Evolutionary conservation across 2,113 vertebrate species (phyloP), one percentile per base, ranked within the genome.

Genomic region (Corapipo altera): DNA sequence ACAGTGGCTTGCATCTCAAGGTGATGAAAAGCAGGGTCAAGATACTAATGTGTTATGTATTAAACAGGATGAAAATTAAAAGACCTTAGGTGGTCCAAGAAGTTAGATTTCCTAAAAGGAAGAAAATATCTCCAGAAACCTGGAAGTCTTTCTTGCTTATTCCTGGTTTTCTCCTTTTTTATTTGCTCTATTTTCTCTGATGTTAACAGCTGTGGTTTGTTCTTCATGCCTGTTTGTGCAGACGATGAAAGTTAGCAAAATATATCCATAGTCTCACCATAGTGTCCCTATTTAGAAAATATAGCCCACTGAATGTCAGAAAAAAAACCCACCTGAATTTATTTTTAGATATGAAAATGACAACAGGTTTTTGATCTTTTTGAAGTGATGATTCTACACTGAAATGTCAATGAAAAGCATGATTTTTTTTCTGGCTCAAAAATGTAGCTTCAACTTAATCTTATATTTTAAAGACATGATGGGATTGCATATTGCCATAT

Each of bases 151-250:
- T 48, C 49, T 76, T 82, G n/a, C 55, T 82, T 85, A 74, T 49
- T 69, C 48, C 5, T 65, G 28, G 8, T 96, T 96, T 82, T 51
- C 21, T 81, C 15, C 48, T 9, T 76, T 90, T 85, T 84, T 62
- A 57, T 55, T 96, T 96, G 59, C 4, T 85, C 61, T 86, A n/a
- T 57, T 66, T 94, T 78, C 65, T 97, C 96, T 97, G 88, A 95
- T 95, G 65, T 89, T 85, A 72, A 90, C 21, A 84, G 86, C 49
- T 49, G 37, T 64, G 22, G 26, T 35, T 85, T 96, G 9, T 37
- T 92, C 76, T 92, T 95, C 55, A 81, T 61, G 35, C 46, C 51
- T 90, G 65, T 59, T 93, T 85, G 55, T 57, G 51, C 6, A 20
- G 76, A 91, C 43, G 21, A 92, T 78, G 62, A 28, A 73, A 85